phyloP scores from a whole-genome alignment of 2,797 vertebrate genomes.

The Antrozous pallidus region DNA sequence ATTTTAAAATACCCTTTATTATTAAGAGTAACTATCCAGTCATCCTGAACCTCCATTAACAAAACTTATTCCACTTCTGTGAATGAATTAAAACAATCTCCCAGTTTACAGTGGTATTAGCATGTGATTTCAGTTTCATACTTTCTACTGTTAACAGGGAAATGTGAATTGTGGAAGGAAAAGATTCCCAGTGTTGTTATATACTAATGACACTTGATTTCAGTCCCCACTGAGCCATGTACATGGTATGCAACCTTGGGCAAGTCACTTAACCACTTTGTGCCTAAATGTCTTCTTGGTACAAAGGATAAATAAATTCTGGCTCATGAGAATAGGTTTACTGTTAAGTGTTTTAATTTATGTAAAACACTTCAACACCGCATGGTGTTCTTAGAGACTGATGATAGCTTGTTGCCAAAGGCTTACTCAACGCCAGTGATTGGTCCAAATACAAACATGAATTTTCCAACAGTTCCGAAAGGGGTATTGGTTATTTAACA shows the following conservation, averaged over 20 bases:
- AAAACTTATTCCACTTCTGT: background rate
- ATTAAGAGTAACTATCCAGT: background rate
- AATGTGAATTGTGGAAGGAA: background rate
- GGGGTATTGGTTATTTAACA: background rate
- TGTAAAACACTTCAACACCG: background rate
- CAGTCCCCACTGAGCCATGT: background rate
- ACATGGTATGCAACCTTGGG: background rate
- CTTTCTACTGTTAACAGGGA: background rate
- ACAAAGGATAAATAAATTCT: background rate
- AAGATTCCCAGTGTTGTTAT: background rate
- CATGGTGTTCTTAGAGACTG: background rate
- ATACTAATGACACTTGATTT: background rate
- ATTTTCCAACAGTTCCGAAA: background rate
- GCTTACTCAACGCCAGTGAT: background rate
- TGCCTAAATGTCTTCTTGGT: background rate
- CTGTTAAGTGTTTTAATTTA: background rate
- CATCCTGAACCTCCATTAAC: background rate
- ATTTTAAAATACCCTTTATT: background rate
- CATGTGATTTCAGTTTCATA: background rate
- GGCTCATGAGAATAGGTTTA: background rate
- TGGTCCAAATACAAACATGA: background rate
- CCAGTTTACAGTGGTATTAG: background rate
- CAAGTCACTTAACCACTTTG: background rate
- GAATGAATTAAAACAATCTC: background rate
- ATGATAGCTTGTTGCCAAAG: background rate